These are phyloP conservation scores for Malthinus seriepunctatus DNA, from an alignment of 2,888 invertebrate genomes.

Conservation along the genomic window DNA sequence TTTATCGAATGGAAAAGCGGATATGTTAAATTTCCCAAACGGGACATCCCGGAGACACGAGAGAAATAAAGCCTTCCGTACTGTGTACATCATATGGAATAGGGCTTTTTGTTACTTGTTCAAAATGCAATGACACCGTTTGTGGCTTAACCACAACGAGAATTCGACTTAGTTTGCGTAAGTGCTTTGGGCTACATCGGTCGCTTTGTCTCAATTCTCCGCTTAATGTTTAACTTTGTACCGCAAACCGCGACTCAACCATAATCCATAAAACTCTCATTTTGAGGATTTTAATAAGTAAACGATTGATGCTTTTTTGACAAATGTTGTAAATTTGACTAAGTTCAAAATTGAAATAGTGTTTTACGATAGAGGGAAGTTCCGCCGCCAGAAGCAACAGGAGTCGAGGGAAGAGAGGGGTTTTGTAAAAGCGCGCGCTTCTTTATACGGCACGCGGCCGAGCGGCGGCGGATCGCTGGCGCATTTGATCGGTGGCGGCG, in stretches of 20 bases:
- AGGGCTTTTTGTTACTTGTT: slow-evolving; percentile 14
- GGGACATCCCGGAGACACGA: slow-evolving; percentile 15
- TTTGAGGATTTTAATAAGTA: slow-evolving; percentile 20
- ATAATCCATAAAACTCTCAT: slow-evolving; percentile 27
- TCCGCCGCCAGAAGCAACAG: slow-evolving; percentile 55
- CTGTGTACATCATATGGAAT: slow-evolving; percentile 14
- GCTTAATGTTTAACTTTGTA: slow-evolving; percentile 52
- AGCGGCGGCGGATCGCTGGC: slow-evolving; percentile 50
- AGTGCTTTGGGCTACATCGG: slow-evolving; percentile 49
- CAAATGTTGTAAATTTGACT: slow-evolving; percentile 9
- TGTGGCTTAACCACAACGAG: slow-evolving; percentile 39
- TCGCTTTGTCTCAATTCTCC: slow-evolving; percentile 52
- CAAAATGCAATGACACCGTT: slow-evolving; percentile 25
- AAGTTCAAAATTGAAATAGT: slow-evolving; percentile 13
- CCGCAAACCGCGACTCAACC: slow-evolving; percentile 40
- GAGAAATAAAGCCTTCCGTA: slow-evolving; percentile 15
- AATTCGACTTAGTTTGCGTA: slow-evolving; percentile 49
- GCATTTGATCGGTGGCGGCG: slow-evolving; percentile 43
- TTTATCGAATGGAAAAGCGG: background rate
- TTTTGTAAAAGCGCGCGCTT: slow-evolving; percentile 58
- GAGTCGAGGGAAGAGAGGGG: slow-evolving; percentile 55
- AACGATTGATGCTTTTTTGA: slow-evolving; percentile 31
- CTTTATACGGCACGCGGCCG: slow-evolving; percentile 53
- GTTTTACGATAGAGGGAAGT: slow-evolving; percentile 52
- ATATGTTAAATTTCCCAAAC: slow-evolving; percentile 22